Evolutionary conservation across 2,888 invertebrate species (phyloP), one percentile per base, ranked within the genome.

Genomic region (Eueremaeus valkanovi): DNA sequence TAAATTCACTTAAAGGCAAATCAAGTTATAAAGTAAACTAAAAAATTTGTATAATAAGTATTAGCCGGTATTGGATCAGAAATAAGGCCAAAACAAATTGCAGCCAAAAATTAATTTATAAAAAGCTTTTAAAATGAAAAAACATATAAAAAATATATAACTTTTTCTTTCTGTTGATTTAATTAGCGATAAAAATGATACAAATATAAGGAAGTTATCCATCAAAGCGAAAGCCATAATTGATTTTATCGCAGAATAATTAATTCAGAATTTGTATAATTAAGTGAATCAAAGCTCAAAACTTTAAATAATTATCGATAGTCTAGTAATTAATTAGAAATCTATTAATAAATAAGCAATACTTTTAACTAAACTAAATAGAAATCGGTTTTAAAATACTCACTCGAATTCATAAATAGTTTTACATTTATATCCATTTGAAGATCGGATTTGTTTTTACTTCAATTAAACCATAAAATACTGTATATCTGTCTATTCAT

Each of bases 31-130:
- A n/a, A n/a, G n/a, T n/a, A n/a, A n/a, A n/a, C n/a, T n/a, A 27
- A 9, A 55, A 55, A 24, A 27, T 27, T 3, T 16, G 16, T 24
- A 55, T 55, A 27, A 27, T 24, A 9, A 27, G 27, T 55, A 55
- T 13, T 11, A 27, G 55, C 27, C 29, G 11, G 24, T 55, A 27
- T 55, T 55, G 9, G 55, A 1, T 24, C 27, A 11, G 8, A 55
- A 55, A 55, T 55, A 55, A 55, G 55, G 55, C 24, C 55, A 55
- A 55, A 55, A n/a, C n/a, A n/a, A n/a, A n/a, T n/a, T n/a, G n/a
- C 45, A 45, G 16, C 3, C 16, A 45, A 3, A 45, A 45, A 45
- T 16, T 13, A 3, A 45, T 11, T 45, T 45, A 9, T 24, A 9
- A 55, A 27, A 27, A 27, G 13, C 13, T 27, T 27, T 27, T 13